Percentiles rank a stretch among this genome's conserved stretches.
Conservation (phyloP, 2,888 invertebrate species). For the Diadegma fenestrale region DNA sequence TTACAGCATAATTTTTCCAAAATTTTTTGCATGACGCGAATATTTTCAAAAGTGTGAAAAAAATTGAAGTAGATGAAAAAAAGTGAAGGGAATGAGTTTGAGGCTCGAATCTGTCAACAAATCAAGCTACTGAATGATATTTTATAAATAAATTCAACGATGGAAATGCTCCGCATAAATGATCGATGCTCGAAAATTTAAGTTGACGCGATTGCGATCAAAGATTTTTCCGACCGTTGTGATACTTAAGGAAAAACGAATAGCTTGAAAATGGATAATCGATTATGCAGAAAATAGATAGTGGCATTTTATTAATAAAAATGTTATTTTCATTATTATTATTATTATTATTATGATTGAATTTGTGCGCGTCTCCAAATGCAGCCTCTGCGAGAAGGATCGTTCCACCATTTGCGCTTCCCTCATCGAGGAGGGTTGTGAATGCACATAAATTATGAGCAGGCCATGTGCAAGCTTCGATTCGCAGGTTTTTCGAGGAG, state of each 20-base stretch:
- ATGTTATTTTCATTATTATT: neutral
- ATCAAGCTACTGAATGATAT: neutral
- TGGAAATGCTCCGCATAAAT: neutral
- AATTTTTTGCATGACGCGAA: neutral
- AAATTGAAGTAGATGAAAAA: neutral
- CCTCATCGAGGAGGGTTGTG: slow-evolving; percentile 1
- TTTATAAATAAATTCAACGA: neutral
- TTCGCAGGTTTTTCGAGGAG: slow-evolving; percentile 10
- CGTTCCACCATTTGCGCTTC: neutral
- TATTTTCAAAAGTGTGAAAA: neutral
- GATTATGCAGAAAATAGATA: neutral
- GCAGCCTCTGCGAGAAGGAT: neutral
- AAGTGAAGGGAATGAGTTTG: neutral
- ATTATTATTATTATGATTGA: neutral
- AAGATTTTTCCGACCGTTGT: neutral
- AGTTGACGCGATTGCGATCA: neutral
- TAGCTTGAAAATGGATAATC: neutral
- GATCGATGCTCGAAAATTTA: neutral
- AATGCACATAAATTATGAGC: slow-evolving; percentile 14
- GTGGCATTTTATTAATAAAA: neutral
- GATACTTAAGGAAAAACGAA: neutral
- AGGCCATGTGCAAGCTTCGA: slow-evolving; percentile 11
- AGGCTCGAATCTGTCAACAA: neutral
- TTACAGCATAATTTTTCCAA: neutral
- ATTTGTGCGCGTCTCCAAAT: neutral